Evolutionary conservation across 2,888 invertebrate species (phyloP).

Genomic region (Orthonevra nobilis): DNA sequence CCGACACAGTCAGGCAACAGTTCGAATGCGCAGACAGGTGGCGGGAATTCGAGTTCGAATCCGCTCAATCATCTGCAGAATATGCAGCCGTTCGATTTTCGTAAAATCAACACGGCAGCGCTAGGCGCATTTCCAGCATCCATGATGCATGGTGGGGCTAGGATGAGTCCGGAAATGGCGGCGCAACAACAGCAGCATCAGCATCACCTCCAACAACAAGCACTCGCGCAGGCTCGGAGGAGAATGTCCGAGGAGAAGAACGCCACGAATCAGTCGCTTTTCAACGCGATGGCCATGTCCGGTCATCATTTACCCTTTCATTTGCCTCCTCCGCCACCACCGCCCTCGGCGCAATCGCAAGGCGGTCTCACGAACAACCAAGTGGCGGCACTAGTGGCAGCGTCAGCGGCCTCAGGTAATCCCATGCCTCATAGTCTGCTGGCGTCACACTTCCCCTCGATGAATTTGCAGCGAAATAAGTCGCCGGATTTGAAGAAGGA

Average conservation of each 20-base stretch:
- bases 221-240: constrained; percentile 80
- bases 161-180: constrained; percentile 77
- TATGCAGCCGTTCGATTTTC: constrained; percentile 97
- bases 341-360: constrained; percentile 77
- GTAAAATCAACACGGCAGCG: constrained; percentile 84
- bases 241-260: constrained; percentile 81
- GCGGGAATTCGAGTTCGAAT: constrained; percentile 80
- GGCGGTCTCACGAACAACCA: constrained; percentile 82
- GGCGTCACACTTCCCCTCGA: constrained; percentile 81
- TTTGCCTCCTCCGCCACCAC: constrained; percentile 84
- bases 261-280: constrained; percentile 82
- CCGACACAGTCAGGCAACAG: constrained; percentile 75
- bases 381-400: constrained; percentile 82
- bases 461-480: constrained; percentile 70
- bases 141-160: constrained; percentile 72
- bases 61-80: constrained; percentile 94
- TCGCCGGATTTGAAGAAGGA: constrained; percentile 73
- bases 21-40: constrained; percentile 37
- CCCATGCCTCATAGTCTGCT: constrained; percentile 83
- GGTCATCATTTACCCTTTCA: constrained; percentile 84
- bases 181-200: constrained; percentile 77
- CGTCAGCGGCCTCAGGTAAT: constrained; percentile 84
- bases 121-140: constrained; percentile 80
- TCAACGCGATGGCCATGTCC: constrained; percentile 83
- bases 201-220: constrained; percentile 76